A percentile compares a stretch with the other conserved stretches of the same genome.
Evolutionary conservation across 2,113 vertebrate genomes (phyloP).

Genomic region (Hippocampus zosterae): DNA sequence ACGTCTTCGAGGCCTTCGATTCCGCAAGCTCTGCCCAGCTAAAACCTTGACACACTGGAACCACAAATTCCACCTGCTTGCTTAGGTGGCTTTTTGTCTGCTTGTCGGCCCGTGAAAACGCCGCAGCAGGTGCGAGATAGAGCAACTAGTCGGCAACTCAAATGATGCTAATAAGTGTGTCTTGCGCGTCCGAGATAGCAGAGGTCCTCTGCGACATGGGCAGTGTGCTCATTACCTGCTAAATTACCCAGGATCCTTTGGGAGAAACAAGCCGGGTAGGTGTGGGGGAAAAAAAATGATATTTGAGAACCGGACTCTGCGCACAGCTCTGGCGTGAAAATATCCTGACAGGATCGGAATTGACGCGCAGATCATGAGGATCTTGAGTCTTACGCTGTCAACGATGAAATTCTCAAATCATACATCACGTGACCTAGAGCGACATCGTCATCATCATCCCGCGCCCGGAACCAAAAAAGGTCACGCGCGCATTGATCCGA

Average conservation of each 20-base stretch:
- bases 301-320: not conserved
- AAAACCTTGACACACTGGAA: no score
- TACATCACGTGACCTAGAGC: not conserved
- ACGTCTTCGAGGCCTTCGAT: no score
- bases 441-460: not conserved
- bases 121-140: not conserved
- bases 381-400: no score
- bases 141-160: not conserved
- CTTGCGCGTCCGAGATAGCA: not conserved
- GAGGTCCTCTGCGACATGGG: not conserved
- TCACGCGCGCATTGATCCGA: not conserved
- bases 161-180: not conserved
- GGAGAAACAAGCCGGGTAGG: not conserved
- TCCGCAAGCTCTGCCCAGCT: no score
- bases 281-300: not conserved
- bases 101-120: not conserved
- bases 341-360: not conserved
- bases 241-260: constrained; percentile 7
- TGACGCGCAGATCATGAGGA: no score
- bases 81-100: constrained; percentile 1
- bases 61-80: not conserved
- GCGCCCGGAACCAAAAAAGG: not conserved
- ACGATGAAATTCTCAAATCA: not conserved
- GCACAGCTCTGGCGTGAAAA: not conserved
- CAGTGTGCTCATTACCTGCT: constrained; percentile 3